Conservation (phyloP, 2,888 invertebrate genomes). For the Ormyrus rosae region DNA sequence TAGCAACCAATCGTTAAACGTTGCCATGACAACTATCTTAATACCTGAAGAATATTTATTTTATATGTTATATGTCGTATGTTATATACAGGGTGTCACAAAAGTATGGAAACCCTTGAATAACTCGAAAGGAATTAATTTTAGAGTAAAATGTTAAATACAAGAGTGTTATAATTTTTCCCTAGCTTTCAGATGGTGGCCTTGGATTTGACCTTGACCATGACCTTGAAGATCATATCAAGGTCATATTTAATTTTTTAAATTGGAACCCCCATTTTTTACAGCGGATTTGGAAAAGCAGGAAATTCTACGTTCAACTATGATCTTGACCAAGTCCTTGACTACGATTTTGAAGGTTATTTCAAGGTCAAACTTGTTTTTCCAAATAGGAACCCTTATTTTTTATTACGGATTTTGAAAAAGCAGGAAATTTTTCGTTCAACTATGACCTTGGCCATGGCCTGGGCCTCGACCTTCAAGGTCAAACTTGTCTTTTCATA, state of each 20-base stretch:
- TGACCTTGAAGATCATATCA: neutral
- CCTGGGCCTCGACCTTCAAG: no score
- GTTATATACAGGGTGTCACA: neutral
- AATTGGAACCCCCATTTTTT: no score
- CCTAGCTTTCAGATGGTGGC: neutral
- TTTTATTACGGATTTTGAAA: neutral
- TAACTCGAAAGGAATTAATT: neutral
- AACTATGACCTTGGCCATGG: neutral
- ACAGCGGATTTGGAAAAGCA: no score
- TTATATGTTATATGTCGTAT: no score
- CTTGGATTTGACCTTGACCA: neutral
- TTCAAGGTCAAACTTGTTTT: neutral
- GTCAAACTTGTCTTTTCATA: no score
- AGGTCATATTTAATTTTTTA: no score
- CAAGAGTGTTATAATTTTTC: neutral
- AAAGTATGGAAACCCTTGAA: neutral
- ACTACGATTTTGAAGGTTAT: neutral
- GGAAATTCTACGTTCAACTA: no score
- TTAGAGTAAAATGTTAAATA: neutral
- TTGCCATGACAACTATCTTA: no score
- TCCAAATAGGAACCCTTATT: neutral
- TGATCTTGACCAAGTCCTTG: no score
- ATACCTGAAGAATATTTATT: no score
- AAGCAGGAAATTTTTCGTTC: neutral
- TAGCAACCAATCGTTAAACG: no score